These are phyloP conservation scores for Ornithorhynchus anatinus DNA, from an alignment of 2,113 vertebrate genomes.

Conservation along the genomic window DNA sequence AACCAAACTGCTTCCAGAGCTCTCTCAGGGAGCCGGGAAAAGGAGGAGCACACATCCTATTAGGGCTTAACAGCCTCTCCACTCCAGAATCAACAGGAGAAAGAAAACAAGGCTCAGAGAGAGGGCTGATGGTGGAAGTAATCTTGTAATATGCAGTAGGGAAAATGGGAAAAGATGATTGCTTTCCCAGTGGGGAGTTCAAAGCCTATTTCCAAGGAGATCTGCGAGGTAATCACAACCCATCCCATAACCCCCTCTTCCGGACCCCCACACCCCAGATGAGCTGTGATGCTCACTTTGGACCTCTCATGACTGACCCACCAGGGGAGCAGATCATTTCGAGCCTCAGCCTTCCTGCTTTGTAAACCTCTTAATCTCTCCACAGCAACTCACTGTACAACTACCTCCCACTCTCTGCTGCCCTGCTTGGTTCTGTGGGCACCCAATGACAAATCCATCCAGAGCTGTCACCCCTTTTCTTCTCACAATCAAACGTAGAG, in stretches of 20 bases:
- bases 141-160: constrained; percentile 3
- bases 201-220: constrained; percentile 5
- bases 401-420: no score
- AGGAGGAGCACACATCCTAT: constrained; percentile 9
- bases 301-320: background rate
- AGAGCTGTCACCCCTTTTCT: background rate
- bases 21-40: constrained; percentile 17
- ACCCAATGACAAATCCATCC: no score
- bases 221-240: background rate
- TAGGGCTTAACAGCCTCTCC: constrained; percentile 19
- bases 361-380: no score
- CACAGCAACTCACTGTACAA: background rate
- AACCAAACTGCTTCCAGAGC: constrained; percentile 40
- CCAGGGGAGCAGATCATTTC: background rate
- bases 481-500: background rate
- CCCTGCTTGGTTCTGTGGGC: background rate
- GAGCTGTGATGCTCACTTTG: no score
- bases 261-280: background rate
- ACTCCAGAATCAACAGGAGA: constrained; percentile 1
- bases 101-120: background rate
- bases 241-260: background rate
- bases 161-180: background rate
- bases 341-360: background rate
- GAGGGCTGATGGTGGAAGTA: background rate
- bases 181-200: constrained; percentile 27